Evolutionary conservation across 2,888 invertebrate genomes (phyloP).

Genomic region (Prosopocoilus inquinatus): DNA sequence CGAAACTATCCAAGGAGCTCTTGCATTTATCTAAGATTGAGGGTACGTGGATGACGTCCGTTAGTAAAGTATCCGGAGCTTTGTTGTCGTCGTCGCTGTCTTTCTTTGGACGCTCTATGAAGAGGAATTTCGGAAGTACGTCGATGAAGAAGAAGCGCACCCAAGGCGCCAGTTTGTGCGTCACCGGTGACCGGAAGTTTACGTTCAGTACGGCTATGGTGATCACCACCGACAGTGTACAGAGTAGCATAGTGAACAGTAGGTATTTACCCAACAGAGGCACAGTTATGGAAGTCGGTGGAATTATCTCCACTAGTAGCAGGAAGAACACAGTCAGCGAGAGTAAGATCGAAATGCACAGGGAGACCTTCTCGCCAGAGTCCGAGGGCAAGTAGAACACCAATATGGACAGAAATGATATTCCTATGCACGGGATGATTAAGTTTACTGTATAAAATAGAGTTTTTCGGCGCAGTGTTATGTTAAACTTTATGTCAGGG

Average conservation of each 20-base stretch:
- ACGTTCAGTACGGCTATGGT: constrained; percentile 93
- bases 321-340: constrained; percentile 94
- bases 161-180: constrained; percentile 91
- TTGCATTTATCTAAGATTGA: constrained; percentile 67
- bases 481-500: constrained; percentile 96
- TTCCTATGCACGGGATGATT: constrained; percentile 95
- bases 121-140: constrained; percentile 80
- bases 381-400: constrained; percentile 98
- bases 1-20: constrained; percentile 54
- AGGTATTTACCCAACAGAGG: constrained; percentile 90
- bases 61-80: constrained; percentile 59
- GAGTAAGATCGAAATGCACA: constrained; percentile 90
- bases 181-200: constrained; percentile 89
- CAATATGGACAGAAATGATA: constrained; percentile 93
- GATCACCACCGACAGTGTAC: constrained; percentile 88
- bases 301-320: constrained; percentile 90
- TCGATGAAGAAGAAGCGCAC: constrained; percentile 83
- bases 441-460: constrained; percentile 97
- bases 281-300: constrained; percentile 89
- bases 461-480: constrained; percentile 90
- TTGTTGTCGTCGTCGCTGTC: constrained; percentile 62
- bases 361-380: constrained; percentile 96
- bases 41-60: constrained; percentile 70
- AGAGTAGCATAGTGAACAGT: constrained; percentile 92
- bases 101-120: constrained; percentile 85